Conservation (phyloP, 2,797 vertebrate genomes). For the Sebastes kiyomatsui region DNA sequence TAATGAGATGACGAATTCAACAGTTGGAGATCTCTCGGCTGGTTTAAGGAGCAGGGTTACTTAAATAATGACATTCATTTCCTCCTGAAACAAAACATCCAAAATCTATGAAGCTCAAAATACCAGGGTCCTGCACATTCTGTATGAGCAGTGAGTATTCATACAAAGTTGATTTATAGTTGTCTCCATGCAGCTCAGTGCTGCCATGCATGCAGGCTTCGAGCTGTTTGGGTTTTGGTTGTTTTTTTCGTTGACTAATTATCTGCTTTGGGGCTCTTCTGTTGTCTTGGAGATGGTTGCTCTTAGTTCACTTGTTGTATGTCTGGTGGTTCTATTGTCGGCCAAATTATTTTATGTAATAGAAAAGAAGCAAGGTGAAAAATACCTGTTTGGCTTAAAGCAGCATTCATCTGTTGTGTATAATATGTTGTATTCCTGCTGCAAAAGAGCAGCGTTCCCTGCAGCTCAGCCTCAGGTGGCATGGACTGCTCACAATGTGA, state of each 20-base stretch:
- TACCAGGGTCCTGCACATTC: too few species aligned
- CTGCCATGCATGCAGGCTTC: too few species aligned
- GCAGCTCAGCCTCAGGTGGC: too few species aligned
- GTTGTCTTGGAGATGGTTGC: background rate
- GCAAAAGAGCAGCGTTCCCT: background rate
- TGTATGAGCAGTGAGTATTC: background rate
- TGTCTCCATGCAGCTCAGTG: background rate
- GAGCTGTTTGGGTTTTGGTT: background rate
- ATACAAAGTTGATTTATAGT: background rate
- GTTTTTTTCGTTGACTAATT: background rate
- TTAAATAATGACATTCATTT: background rate
- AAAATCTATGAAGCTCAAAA: background rate
- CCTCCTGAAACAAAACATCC: background rate
- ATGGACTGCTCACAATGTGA: too few species aligned
- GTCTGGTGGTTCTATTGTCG: background rate
- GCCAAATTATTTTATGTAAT: background rate
- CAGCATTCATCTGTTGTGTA: background rate
- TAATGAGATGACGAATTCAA: background rate
- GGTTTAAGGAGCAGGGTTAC: background rate
- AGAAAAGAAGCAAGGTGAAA: background rate
- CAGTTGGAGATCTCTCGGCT: background rate
- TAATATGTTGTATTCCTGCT: background rate
- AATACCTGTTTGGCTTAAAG: background rate
- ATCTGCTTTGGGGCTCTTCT: background rate
- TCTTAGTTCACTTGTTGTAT: background rate